phyloP scores from a whole-genome alignment of 2,113 vertebrate genomes.

The Antechinus flavipes region DNA sequence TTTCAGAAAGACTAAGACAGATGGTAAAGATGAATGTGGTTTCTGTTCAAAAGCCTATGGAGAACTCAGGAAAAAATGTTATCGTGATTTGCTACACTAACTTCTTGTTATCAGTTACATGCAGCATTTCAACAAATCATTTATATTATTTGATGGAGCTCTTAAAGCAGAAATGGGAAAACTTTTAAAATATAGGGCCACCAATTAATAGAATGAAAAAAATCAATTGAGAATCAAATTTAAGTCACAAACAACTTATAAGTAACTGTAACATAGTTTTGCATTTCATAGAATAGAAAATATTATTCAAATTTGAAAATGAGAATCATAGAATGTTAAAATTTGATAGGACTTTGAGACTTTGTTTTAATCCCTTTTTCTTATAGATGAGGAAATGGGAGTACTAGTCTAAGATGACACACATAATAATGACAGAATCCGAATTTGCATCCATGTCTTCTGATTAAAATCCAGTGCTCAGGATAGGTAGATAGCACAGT shows the following conservation, averaged over 20 bases:
- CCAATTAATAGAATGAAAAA: background rate
- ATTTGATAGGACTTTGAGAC: background rate
- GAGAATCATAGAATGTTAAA: background rate
- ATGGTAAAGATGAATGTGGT: background rate
- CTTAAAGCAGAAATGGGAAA: background rate
- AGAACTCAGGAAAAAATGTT: background rate
- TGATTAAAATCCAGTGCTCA: background rate
- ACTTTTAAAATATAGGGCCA: background rate
- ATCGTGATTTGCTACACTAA: background rate
- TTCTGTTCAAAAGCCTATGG: background rate
- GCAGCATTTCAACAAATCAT: background rate
- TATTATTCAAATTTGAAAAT: background rate
- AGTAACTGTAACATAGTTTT: background rate
- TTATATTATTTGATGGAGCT: background rate
- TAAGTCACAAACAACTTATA: background rate
- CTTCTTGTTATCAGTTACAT: background rate
- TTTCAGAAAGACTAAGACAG: background rate
- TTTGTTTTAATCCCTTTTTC: background rate
- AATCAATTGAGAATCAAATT: background rate
- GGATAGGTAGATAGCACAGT: too few relatives aligned
- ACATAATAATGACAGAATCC: background rate
- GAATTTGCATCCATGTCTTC: background rate
- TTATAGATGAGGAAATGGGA: background rate
- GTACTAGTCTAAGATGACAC: background rate
- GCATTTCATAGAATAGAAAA: background rate